Percentiles rank a stretch among this genome's conserved stretches.
Evolutionary conservation across 2,113 vertebrate genomes (phyloP).

Genomic region (Varanus salvator): DNA sequence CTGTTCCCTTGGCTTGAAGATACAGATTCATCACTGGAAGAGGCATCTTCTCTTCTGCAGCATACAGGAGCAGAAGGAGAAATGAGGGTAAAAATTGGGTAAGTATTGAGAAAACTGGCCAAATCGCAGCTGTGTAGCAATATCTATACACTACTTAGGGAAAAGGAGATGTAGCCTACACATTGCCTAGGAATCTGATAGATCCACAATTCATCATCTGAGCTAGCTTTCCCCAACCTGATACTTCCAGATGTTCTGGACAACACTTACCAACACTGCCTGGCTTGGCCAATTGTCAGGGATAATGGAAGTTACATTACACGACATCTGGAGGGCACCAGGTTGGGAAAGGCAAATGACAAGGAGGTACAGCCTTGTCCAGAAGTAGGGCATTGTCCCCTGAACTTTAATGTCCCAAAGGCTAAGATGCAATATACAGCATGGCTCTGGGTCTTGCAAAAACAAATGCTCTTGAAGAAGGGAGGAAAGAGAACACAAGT

Average conservation of each 20-base stretch:
- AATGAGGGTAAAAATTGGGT: background rate
- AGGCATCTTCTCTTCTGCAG: constrained; percentile 70
- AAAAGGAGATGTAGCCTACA: background rate
- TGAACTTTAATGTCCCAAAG: background rate
- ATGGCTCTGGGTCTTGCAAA: background rate
- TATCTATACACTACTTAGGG: background rate
- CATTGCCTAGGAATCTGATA: background rate
- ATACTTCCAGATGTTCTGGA: background rate
- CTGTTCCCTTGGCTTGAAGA: constrained; percentile 30
- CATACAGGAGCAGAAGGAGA: background rate
- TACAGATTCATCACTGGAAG: constrained; percentile 73
- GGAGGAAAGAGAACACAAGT: background rate
- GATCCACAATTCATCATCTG: background rate
- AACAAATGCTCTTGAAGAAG: background rate
- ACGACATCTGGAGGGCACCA: background rate
- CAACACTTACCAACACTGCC: background rate
- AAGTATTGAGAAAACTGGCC: background rate
- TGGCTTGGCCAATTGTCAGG: background rate
- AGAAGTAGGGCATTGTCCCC: background rate
- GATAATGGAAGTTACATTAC: background rate
- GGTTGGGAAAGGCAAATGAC: background rate
- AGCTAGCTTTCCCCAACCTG: background rate
- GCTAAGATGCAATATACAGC: background rate
- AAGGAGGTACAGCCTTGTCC: background rate
- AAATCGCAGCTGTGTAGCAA: background rate